Evolutionary conservation across 2,797 vertebrate genomes (phyloP), one percentile per base, ranked within the genome.

Genomic region (Chanos chanos): DNA sequence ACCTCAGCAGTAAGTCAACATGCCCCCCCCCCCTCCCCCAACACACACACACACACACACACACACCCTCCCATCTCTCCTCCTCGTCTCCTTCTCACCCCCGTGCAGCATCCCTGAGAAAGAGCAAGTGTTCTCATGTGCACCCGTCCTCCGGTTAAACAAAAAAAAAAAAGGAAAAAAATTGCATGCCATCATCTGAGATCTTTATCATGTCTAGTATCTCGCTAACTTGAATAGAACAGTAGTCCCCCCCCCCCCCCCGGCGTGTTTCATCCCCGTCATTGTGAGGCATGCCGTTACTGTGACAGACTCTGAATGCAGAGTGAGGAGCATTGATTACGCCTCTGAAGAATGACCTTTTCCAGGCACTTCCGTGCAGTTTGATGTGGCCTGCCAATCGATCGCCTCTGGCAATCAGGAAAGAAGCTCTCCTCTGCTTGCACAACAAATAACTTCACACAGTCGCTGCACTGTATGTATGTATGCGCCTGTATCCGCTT

Each of bases 291-390:
- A 41, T 44, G 25, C 39, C 75, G 77, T 82, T 76, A 79, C 51
- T 75, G 73, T 13, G 43, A 80, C 80, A 74, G 81, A 52, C 68
- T 54, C 66, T 70, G 86, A 85, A 87, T 89, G 71, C 79, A 71
- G 74, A 86, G 80, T 74, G 76, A 62, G 76, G 64, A 58, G 71
- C 80, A 85, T 88, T 79, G 84, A 89, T 89, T 83, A 64, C 70
- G 72, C 64, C 79, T 81, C 77, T 82, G 81, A 76, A 61, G 82
- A 55, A 66, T 89, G 85, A 89, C 87, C 88, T 89, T 89, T 89
- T 83, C 74, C 66, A 73, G 74, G 68, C 52, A 27, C 75, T 51
- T 53, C 75, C 75, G 77, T 68, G 71, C 72, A 71, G 79, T 80
- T 82, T 83, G 81, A 85, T 83, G 81, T n/a, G 73, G 71, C 71